Conservation (phyloP, 2,888 invertebrate species). For the Leucoma salicis region DNA sequence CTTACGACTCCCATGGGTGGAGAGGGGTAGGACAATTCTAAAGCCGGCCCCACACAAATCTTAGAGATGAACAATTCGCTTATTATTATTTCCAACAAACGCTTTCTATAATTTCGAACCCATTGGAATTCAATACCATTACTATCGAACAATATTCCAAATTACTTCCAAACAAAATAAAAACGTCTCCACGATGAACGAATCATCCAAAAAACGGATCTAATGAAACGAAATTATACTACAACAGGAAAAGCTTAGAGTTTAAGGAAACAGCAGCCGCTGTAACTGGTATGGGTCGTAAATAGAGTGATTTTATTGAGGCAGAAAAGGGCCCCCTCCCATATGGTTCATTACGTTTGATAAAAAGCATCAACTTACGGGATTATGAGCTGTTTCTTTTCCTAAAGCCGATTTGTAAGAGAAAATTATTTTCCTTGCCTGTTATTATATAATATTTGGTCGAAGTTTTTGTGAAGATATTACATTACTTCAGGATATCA, state of each 20-base stretch:
- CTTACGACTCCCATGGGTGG: too few species aligned
- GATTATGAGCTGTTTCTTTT: conserved; percentile 3
- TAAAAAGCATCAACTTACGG: conserved; percentile 15
- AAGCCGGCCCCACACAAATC: too few species aligned
- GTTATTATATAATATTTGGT: too few species aligned
- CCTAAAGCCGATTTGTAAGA: neutral
- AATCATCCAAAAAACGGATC: conserved; percentile 17
- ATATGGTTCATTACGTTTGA: conserved; percentile 21
- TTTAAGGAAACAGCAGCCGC: conserved; percentile 9
- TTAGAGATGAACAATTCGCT: too few species aligned
- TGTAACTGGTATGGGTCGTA: conserved; percentile 18
- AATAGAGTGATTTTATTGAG: conserved; percentile 27
- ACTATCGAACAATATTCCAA: neutral
- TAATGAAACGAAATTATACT: conserved; percentile 22
- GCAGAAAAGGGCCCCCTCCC: conserved; percentile 12
- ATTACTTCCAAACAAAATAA: neutral
- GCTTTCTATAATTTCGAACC: neutral
- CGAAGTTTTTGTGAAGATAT: too few species aligned
- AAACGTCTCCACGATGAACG: conserved; percentile 14
- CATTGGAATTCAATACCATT: conserved; percentile 5
- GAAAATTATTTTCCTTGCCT: too few species aligned
- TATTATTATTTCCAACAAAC: too few species aligned
- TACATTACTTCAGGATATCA: too few species aligned
- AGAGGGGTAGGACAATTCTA: too few species aligned
- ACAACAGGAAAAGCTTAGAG: conserved; percentile 9